Conservation (phyloP, 2,113 vertebrate genomes). For the Daubentonia madagascariensis region DNA sequence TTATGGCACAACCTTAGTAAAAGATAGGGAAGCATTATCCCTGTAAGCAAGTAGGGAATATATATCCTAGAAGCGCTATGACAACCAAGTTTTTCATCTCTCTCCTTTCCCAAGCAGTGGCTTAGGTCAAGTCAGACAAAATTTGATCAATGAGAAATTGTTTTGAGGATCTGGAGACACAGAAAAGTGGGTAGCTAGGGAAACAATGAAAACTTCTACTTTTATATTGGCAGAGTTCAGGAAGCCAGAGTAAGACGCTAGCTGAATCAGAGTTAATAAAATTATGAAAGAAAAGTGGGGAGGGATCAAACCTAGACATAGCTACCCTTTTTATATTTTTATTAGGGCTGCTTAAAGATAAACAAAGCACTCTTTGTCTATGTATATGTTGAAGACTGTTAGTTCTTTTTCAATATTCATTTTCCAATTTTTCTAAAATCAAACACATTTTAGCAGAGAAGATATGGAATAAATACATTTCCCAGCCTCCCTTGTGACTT, state of each 20-base stretch:
- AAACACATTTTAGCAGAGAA: background rate
- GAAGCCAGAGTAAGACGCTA: background rate
- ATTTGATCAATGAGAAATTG: background rate
- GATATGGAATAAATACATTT: background rate
- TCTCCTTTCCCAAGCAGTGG: background rate
- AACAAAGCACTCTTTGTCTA: background rate
- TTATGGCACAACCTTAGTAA: background rate
- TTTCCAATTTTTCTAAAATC: background rate
- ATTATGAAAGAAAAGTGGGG: background rate
- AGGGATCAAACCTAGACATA: background rate
- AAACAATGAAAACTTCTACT: background rate
- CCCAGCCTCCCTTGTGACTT: background rate
- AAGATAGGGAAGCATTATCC: background rate
- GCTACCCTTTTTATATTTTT: background rate
- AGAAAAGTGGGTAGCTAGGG: background rate
- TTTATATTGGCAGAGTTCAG: background rate
- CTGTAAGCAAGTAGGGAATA: background rate
- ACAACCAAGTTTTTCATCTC: background rate
- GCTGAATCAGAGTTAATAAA: background rate
- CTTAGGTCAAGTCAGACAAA: background rate
- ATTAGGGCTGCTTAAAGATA: background rate
- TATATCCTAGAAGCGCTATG: background rate
- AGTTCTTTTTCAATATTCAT: background rate
- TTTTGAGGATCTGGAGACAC: background rate
- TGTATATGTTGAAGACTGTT: background rate